Percentiles rank a stretch among this genome's conserved stretches.
Evolutionary conservation across 2,113 vertebrate genomes (phyloP).

Genomic region (Hemiprocne comata): DNA sequence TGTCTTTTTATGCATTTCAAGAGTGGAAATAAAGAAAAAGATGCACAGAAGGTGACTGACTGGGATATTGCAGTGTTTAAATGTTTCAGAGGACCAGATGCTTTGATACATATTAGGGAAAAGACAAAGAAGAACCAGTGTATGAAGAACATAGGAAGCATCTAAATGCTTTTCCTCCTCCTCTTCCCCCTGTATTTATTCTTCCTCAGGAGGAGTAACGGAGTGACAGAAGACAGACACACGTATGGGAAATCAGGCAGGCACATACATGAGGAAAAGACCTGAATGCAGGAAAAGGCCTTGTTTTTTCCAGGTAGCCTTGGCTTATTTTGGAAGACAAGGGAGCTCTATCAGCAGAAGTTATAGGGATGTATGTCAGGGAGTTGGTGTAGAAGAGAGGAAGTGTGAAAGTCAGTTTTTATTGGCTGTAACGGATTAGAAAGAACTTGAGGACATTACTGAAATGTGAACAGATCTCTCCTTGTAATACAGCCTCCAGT

Average conservation of each 20-base stretch:
- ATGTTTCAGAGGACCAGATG: neutral
- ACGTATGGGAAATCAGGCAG: neutral
- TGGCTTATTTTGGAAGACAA: neutral
- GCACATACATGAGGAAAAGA: accelerated
- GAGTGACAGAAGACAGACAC: neutral
- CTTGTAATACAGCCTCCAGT: neutral
- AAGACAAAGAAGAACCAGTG: neutral
- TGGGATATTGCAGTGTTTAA: neutral
- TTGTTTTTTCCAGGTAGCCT: neutral
- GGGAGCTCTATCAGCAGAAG: neutral
- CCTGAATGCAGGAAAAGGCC: neutral
- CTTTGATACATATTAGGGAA: neutral
- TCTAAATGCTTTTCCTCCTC: neutral
- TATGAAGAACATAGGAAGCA: neutral
- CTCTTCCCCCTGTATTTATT: neutral
- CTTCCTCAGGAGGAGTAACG: neutral
- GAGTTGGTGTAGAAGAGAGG: neutral
- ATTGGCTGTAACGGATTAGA: conserved; percentile 32
- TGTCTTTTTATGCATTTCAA: neutral
- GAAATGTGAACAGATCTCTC: conserved; percentile 18
- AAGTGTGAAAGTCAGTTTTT: conserved; percentile 33
- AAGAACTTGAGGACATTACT: neutral
- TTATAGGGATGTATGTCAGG: neutral
- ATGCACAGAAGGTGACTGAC: neutral
- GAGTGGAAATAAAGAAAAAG: neutral